Evolutionary conservation across 1,140 invertebrate species (phyloP), one percentile per base, ranked within the genome.

Genomic region (Elysia chlorotica): DNA sequence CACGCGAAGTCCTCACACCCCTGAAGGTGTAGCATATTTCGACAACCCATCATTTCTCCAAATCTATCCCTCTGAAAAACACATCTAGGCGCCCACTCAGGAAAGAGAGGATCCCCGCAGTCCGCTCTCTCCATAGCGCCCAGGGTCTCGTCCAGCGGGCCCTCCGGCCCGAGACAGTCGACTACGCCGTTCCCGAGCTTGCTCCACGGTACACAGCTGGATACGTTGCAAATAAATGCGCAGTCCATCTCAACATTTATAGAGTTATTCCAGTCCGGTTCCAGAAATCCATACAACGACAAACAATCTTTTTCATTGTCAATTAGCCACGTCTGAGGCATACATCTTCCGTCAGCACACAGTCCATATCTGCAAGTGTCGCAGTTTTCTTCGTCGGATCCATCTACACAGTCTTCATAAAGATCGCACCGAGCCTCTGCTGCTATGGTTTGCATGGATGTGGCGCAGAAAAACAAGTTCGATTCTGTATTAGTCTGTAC

Each of bases 21-120:
- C 31, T 54, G 17, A 6, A 68, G 31, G n/a, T 68, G 65, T 56
- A 2, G 30, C 65, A 68, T 30, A 30, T 68, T 56, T 4, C 41
- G 10, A 28, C 65, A 68, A 10, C 65, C 65, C 14, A 68, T 25
- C 53, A 38, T 31, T 19, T 28, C 48, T 1, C 48, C 31, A 19
- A 41, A 56, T 19, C 65, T 30, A 56, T 68, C 65, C 30, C 41
- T 68, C 21, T 33, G 21, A 28, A 41, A 31, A 4, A 68, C 23
- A 23, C 65, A 68, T 53, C 54, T 57, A 3, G 67, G 67, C 1
- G 54, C 67, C 67, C 67, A 69, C n/a, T n/a, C n/a, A n/a, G n/a
- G n/a, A n/a, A n/a, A n/a, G n/a, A n/a, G n/a, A n/a, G n/a, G n/a
- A 31, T 3, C 3, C 3, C 37, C 31, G 59, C 59, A 62, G 31